Base-by-base conservation (phyloP, 2,113 vertebrate genomes). In the Rhynchopsitta pachyrhyncha region DNA sequence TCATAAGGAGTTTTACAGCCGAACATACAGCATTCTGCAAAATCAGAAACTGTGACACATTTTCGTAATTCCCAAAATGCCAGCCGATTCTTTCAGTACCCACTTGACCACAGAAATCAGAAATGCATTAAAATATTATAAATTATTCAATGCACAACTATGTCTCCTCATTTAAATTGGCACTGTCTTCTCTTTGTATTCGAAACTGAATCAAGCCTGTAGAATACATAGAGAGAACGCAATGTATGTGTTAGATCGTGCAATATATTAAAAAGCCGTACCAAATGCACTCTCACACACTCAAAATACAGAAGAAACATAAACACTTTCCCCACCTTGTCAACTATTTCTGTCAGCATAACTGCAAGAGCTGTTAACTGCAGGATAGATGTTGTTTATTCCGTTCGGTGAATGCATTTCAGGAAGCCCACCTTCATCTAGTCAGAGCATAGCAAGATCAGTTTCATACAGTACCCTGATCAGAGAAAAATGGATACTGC, bases 331-430 rank as follows among this genome's bases (percentile, higher is more conserved):
- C 92, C 91, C 83, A 95, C 94, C 94, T 96, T 95, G 92, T 96
- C 95, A 97, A 88, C 92, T 96, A 97, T 88, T 95, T 95, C 92
- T 88, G 96, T 96, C 96, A 96, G 92, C 96, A 96, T 95, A 86
- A 75, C 80, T 94, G 92, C 88, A 7, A 55, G 92, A 88, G 64
- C 18, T 31, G n/a, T 80, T 82, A 78, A 64, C 53, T 78, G 73
- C 80, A 78, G 91, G 88, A 87, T 8, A 70, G 60, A 46, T 77
- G 80, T 13, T 93, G 86, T 70, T 96, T 81, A 96, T 93, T 95
- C 88, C 91, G 81, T 88, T 88, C 39, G 0, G 91, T 0, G 47
- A 96, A 94, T 80, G 92, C 92, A 96, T 96, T 93, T 86, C 91
- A 96, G 91, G 93, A 91, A 96, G 79, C 73, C 88, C 88, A 92